These are phyloP conservation scores for Dugesia japonica DNA, from an alignment of 2,888 invertebrate species.

Conservation along the genomic window DNA sequence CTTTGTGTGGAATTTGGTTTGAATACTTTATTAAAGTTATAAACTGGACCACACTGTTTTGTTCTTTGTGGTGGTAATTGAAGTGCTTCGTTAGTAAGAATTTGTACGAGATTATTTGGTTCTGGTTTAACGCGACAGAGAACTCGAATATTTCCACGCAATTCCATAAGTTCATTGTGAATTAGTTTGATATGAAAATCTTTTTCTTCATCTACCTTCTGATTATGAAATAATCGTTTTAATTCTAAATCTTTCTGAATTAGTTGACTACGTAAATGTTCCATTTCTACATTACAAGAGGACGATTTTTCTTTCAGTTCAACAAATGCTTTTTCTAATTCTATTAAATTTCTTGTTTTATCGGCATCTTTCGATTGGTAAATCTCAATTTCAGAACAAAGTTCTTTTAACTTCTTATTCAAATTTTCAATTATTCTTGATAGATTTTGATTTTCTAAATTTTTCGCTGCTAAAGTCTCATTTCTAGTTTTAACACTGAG, in stretches of 20 bases:
- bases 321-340: conserved; percentile 9
- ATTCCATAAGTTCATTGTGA: conserved; percentile 28
- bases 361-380: conserved; percentile 10
- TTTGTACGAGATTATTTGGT: background rate
- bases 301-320: background rate
- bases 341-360: conserved; percentile 20
- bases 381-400: conserved; percentile 21
- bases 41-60: background rate
- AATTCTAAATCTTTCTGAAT: conserved; percentile 23
- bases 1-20: background rate
- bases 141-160: conserved; percentile 26
- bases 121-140: conserved; percentile 26
- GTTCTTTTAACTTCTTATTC: background rate
- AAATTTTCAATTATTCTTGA: conserved; percentile 14
- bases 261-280: conserved; percentile 17
- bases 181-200: conserved; percentile 26
- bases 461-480: background rate
- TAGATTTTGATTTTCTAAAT: conserved; percentile 23
- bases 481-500: background rate
- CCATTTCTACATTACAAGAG: conserved; percentile 9
- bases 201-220: conserved; percentile 27
- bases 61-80: background rate
- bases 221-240: background rate
- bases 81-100: conserved; percentile 6
- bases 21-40: conserved; percentile 25